A percentile compares a stretch with the other conserved stretches of the same genome.
Evolutionary conservation across 1,140 invertebrate species (phyloP).

Genomic region (Caenorhabditis tropicalis): DNA sequence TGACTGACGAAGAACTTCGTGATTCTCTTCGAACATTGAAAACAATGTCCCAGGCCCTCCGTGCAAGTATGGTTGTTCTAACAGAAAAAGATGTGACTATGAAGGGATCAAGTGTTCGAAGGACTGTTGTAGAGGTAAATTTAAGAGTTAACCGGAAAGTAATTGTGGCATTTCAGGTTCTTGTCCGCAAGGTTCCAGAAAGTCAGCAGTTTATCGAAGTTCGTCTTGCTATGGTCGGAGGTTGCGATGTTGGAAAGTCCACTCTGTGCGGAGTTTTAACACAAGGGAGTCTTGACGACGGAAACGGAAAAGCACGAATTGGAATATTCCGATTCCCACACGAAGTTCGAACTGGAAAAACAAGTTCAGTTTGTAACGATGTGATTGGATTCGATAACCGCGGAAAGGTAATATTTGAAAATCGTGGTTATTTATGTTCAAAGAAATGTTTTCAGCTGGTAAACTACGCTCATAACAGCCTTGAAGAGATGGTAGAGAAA

Average conservation of each 20-base stretch:
- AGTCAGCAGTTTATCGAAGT: constrained; percentile 80
- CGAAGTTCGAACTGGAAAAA: constrained; percentile 92
- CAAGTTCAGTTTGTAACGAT: constrained; percentile 94
- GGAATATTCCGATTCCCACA: constrained; percentile 95
- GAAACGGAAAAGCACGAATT: constrained; percentile 86
- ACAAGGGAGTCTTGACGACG: constrained; percentile 93
- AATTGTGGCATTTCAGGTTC: constrained; percentile 78
- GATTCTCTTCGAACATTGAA: constrained; percentile 83
- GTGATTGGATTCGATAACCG: constrained; percentile 84
- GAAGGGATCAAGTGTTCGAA: constrained; percentile 76
- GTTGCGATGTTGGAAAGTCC: constrained; percentile 65
- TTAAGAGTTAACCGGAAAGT: background rate
- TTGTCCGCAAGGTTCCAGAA: constrained; percentile 89
- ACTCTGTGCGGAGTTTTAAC: constrained; percentile 83
- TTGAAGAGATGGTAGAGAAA: constrained; percentile 90
- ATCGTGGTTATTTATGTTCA: background rate
- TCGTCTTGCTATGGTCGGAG: constrained; percentile 61
- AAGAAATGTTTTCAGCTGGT: constrained; percentile 75
- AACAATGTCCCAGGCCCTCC: constrained; percentile 84
- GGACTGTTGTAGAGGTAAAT: constrained; percentile 51
- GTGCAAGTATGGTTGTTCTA: constrained; percentile 77
- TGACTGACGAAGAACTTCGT: constrained; percentile 82
- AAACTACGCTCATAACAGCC: constrained; percentile 88
- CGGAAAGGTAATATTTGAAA: constrained; percentile 72
- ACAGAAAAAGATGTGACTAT: constrained; percentile 73